A percentile compares a stretch with the other conserved stretches of the same genome.
Conservation (phyloP, 2,113 vertebrate genomes). For the Sylvilagus bachmani region DNA sequence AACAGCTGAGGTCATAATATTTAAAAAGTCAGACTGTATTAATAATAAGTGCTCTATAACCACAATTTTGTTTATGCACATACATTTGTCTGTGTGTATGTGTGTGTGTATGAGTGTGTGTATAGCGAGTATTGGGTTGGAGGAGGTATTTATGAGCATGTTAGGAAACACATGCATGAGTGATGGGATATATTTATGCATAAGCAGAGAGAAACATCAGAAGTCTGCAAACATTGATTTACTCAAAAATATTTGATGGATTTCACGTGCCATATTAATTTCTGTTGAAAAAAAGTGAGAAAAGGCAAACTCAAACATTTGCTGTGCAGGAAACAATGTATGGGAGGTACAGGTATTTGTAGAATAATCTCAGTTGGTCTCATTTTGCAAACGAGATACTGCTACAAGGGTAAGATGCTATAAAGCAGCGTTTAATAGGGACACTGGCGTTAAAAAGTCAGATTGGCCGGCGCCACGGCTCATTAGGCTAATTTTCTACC, state of each 20-base stretch:
- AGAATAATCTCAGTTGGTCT: constrained; percentile 10
- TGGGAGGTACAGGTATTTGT: not conserved
- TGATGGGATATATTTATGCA: not conserved
- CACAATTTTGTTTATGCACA: not conserved
- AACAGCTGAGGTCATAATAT: not conserved
- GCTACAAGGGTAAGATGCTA: not conserved
- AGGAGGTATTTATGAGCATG: not conserved
- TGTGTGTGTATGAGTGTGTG: not conserved
- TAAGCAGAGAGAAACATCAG: not conserved
- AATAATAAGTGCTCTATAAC: not conserved
- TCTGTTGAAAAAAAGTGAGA: not conserved
- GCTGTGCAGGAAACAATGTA: not conserved
- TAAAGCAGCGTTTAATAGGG: not conserved
- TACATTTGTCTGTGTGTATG: not conserved
- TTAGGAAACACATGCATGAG: not conserved
- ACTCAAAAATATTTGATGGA: not conserved
- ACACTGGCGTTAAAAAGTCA: not conserved
- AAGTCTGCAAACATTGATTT: not conserved
- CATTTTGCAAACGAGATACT: not conserved
- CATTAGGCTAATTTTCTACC: no score
- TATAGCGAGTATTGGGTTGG: no score
- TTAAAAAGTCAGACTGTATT: not conserved
- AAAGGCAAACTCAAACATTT: constrained; percentile 6
- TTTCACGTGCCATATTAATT: not conserved
- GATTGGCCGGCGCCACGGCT: no score